Evolutionary conservation across 2,113 vertebrate genomes (phyloP).

Genomic region (Hippocampus comes): DNA sequence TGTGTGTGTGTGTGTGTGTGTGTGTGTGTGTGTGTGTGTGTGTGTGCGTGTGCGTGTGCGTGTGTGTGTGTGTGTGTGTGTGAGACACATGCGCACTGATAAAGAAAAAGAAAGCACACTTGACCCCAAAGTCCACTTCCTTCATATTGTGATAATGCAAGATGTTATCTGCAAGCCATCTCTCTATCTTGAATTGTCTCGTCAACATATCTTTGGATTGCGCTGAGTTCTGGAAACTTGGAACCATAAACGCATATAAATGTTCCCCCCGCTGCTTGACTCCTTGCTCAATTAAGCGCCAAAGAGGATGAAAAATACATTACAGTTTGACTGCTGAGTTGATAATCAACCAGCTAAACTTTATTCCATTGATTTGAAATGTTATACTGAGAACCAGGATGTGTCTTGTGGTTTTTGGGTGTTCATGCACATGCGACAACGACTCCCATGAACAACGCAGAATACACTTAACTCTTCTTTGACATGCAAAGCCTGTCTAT

Average conservation of each 20-base stretch:
- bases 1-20: no score
- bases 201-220: neutral
- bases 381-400: neutral
- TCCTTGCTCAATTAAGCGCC: neutral
- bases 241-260: conserved; percentile 2
- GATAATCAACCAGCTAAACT: neutral
- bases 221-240: neutral
- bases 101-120: neutral
- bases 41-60: no score
- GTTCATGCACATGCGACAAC: no score
- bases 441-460: no score
- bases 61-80: no score
- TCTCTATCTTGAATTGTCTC: neutral
- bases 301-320: neutral
- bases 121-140: conserved; percentile 1
- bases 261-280: neutral
- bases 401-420: neutral
- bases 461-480: no score
- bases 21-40: no score
- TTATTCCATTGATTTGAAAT: neutral
- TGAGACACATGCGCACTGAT: neutral
- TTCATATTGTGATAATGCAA: neutral
- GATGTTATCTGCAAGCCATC: neutral
- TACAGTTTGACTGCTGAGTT: neutral
- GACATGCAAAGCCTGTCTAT: no score